Base-by-base conservation (phyloP, 30 jellyfish, hydroid and myxozoan species). In the Nemopilema nomurai region DNA sequence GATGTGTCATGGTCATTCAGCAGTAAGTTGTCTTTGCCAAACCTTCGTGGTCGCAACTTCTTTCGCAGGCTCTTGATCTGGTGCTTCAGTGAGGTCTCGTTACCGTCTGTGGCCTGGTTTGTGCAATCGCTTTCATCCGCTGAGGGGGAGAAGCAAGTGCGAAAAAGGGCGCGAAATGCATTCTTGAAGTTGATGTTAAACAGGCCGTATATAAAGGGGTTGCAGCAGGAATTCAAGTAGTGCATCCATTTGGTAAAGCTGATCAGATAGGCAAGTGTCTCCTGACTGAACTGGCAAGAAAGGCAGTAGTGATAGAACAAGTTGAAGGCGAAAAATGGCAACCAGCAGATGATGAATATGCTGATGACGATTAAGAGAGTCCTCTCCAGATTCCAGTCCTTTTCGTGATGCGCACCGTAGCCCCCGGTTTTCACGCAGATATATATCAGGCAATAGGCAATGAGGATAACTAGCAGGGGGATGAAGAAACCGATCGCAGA, bases 121-220 rank as follows among this genome's bases (percentile, higher is more conserved):
- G 85, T 57, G 63, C 52, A 33, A 22, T 72, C 86, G 65, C 62
- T 29, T 1, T 52, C 86, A 7, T 18, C 49, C 24, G 74, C 20
- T 16, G 52, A 77, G 31, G 49, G 28, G 24, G 76, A 22, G 66
- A 68, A 78, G 75, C 95, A 90, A 33, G 84, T 87, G 19, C 31
- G 17, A 27, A 90, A 69, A 63, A 91, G 49, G 4, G 93, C 80
- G 25, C 88, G 81, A 79, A 85, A 91, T 27, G 96, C 97, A 20
- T 78, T 77, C 72, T 82, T 91, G 91, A 91, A 91, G 67, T 86
- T 84, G 67, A 62, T 76, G 81, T 91, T 91, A 90, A 91, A 91
- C 25, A 80, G 64, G 31, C 97, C 97, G 71, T 91, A 91, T 29
- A 91, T 87, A 67, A 91, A 85, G n/a, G 97, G 97, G 70, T 91